These are phyloP conservation scores for Acrobeloides nanus DNA, from an alignment of 2,888 invertebrate genomes.

Conservation along the genomic window DNA sequence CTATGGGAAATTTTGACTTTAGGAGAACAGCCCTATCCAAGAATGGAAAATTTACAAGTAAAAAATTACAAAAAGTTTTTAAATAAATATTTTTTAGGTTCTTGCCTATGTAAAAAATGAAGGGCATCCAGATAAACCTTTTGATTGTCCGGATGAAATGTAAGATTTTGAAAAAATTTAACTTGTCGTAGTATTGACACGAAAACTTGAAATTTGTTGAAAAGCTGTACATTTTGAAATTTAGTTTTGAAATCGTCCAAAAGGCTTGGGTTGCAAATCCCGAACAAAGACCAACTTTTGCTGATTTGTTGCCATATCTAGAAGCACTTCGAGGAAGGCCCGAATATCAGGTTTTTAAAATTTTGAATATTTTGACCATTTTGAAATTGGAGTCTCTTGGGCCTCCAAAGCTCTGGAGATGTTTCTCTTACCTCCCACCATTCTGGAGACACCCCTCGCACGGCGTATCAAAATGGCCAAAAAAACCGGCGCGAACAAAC, in stretches of 20 bases:
- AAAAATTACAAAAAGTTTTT: too few species aligned
- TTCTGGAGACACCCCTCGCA: too few species aligned
- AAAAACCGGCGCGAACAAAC: too few species aligned
- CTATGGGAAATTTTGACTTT: constrained; percentile 94
- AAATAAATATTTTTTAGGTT: constrained; percentile 66
- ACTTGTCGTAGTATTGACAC: background rate
- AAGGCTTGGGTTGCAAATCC: constrained; percentile 29
- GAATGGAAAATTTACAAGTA: constrained; percentile 67
- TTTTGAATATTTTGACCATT: constrained; percentile 2
- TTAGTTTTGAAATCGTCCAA: constrained; percentile 32
- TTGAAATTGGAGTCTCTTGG: background rate
- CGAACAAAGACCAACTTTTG: constrained; percentile 32
- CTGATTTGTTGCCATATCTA: constrained; percentile 31
- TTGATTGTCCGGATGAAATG: constrained; percentile 71
- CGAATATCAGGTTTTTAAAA: constrained; percentile 29
- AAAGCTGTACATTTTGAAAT: constrained; percentile 4
- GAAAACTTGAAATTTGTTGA: background rate
- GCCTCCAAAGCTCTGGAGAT: too few species aligned
- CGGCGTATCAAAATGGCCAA: too few species aligned
- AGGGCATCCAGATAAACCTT: constrained; percentile 62
- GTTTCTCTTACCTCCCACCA: too few species aligned
- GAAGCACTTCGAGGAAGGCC: constrained; percentile 35
- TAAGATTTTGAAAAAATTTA: constrained; percentile 45
- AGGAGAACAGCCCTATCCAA: constrained; percentile 92
- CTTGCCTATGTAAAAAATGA: constrained; percentile 79